Conservation (phyloP, 2,888 invertebrate genomes). For the Cheilosia vernalis region DNA sequence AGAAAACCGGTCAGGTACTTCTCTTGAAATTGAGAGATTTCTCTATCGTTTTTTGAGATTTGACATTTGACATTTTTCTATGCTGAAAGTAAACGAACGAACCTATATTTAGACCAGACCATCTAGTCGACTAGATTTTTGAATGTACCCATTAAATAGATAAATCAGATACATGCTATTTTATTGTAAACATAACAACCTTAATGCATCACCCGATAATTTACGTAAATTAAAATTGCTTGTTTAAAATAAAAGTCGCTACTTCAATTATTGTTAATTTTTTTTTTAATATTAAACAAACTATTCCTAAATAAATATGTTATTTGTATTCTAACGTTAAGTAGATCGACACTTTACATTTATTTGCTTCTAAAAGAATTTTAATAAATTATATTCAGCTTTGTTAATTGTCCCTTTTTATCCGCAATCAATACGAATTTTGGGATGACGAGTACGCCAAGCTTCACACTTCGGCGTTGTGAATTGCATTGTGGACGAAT, state of each 20-base stretch:
- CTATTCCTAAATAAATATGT: slow-evolving; percentile 66
- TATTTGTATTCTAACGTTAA: slow-evolving; percentile 51
- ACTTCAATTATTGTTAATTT: slow-evolving; percentile 4
- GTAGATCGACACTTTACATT: slow-evolving; percentile 37
- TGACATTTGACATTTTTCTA: too few relatives aligned
- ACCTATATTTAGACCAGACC: too few relatives aligned
- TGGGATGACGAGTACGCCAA: slow-evolving; percentile 81
- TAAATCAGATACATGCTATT: too few relatives aligned
- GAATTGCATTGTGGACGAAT: slow-evolving; percentile 75
- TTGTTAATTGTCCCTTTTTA: slow-evolving; percentile 77
- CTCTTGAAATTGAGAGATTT: too few relatives aligned
- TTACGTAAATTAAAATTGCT: not conserved
- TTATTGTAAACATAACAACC: too few relatives aligned
- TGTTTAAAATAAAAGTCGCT: too few relatives aligned
- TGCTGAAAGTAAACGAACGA: too few relatives aligned
- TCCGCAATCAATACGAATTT: slow-evolving; percentile 81
- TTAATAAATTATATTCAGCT: slow-evolving; percentile 30
- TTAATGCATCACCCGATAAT: not conserved
- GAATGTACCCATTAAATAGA: too few relatives aligned
- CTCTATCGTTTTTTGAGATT: too few relatives aligned
- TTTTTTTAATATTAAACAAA: slow-evolving; percentile 44
- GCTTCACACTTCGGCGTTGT: slow-evolving; percentile 82
- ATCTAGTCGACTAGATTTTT: too few relatives aligned
- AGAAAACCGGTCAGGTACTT: too few relatives aligned
- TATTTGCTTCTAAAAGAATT: slow-evolving; percentile 30